Evolutionary conservation across 1,140 invertebrate genomes (phyloP).

Genomic region (Hesperophylax magnus): DNA sequence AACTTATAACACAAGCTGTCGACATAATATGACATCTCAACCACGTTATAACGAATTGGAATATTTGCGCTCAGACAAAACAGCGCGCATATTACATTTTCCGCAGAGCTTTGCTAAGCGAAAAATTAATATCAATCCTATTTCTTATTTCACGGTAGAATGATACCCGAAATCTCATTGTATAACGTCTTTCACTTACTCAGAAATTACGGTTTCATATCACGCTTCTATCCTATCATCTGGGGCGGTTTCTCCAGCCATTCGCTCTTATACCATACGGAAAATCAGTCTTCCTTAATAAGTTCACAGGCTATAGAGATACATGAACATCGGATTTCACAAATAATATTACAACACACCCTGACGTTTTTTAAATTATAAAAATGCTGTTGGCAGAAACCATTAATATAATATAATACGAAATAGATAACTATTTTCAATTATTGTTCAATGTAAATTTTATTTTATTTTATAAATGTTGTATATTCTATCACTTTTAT

Average conservation of each 20-base stretch:
- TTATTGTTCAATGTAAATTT: too few species aligned
- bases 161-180: slow-evolving; percentile 14
- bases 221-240: slow-evolving; percentile 4
- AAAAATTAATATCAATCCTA: slow-evolving; percentile 22
- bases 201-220: slow-evolving; percentile 21
- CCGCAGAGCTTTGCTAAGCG: slow-evolving; percentile 2
- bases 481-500: too few species aligned
- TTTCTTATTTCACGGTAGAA: slow-evolving; percentile 17
- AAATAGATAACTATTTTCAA: too few species aligned
- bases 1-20: too few species aligned
- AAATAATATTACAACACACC: too few species aligned
- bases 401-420: too few species aligned
- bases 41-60: too few species aligned
- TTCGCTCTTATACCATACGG: not conserved
- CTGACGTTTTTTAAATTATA: too few species aligned
- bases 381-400: too few species aligned
- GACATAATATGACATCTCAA: too few species aligned
- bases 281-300: slow-evolving; percentile 6
- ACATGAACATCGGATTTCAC: too few species aligned
- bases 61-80: not conserved
- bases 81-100: not conserved
- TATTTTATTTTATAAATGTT: too few species aligned
- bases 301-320: not conserved
- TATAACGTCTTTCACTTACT: slow-evolving; percentile 13
- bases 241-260: not conserved